Conservation (phyloP, 2,797 vertebrate species). For the Acanthopagrus latus region DNA sequence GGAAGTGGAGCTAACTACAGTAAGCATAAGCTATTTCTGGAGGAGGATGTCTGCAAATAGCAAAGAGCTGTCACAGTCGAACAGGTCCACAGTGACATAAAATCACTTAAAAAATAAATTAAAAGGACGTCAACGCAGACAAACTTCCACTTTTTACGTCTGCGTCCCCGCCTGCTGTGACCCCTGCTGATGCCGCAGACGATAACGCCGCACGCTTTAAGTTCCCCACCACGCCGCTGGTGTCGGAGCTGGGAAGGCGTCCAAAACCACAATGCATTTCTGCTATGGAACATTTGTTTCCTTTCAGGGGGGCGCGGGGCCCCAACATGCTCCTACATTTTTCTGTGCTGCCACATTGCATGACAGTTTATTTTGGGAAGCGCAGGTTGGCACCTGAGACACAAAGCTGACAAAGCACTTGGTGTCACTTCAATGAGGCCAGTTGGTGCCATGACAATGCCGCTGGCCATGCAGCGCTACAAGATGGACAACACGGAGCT, state of each 20-base stretch:
- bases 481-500: constrained; percentile 66
- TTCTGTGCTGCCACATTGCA: constrained; percentile 70
- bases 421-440: constrained; percentile 74
- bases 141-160: constrained; percentile 31
- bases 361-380: constrained; percentile 80
- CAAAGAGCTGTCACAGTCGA: constrained; percentile 68
- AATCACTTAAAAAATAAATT: constrained; percentile 55
- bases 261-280: constrained; percentile 74
- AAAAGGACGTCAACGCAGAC: constrained; percentile 41
- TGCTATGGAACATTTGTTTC: constrained; percentile 83
- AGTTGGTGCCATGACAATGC: constrained; percentile 67
- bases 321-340: constrained; percentile 74
- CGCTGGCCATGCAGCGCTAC: constrained; percentile 60
- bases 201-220: constrained; percentile 47
- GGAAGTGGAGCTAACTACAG: constrained; percentile 74
- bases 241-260: constrained; percentile 70
- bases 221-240: constrained; percentile 58
- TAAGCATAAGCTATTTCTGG: constrained; percentile 76
- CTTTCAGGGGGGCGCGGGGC: constrained; percentile 68
- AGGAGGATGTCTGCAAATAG: constrained; percentile 73
- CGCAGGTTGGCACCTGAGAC: constrained; percentile 79
- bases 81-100: constrained; percentile 52
- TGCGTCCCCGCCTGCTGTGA: constrained; percentile 49
- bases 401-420: constrained; percentile 78
- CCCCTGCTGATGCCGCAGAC: constrained; percentile 62